A percentile compares a stretch with the other conserved stretches of the same genome.
Conservation (phyloP, 2,113 vertebrate genomes). For the Pollimyrus isidori region DNA sequence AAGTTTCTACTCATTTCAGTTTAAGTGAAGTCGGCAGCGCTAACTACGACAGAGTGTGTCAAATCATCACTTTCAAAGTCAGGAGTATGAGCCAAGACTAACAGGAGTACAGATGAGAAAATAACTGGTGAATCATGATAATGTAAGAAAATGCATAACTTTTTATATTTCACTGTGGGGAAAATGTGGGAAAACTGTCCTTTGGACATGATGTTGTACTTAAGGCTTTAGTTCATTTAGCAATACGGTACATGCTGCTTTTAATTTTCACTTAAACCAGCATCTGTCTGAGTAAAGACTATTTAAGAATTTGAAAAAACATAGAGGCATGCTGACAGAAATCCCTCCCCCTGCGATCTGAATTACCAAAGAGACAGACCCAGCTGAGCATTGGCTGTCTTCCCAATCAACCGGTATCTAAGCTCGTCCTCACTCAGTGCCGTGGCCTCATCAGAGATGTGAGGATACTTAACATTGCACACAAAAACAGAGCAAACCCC, state of each 20-base stretch:
- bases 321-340: slow-evolving; percentile 24
- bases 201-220: slow-evolving; percentile 11
- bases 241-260: slow-evolving; percentile 29
- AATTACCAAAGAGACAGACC: slow-evolving; percentile 42
- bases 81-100: neutral
- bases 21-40: neutral
- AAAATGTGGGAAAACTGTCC: neutral
- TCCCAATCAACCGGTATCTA: slow-evolving; percentile 29
- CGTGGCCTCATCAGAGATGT: neutral
- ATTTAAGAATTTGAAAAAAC: slow-evolving; percentile 12
- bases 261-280: slow-evolving; percentile 39
- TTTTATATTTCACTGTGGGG: neutral
- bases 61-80: neutral
- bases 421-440: slow-evolving; percentile 25
- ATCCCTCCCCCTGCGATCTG: slow-evolving; percentile 38
- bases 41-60: neutral
- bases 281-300: slow-evolving; percentile 35
- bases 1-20: slow-evolving; percentile 7
- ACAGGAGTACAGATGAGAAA: neutral
- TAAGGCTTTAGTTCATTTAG: slow-evolving; percentile 39
- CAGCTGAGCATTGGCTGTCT: slow-evolving; percentile 22
- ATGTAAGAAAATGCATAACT: neutral
- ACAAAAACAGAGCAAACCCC: neutral
- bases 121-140: neutral
- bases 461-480: neutral